phyloP scores from a whole-genome alignment of 2,888 invertebrate species.

The Tryphoninae sp. region DNA sequence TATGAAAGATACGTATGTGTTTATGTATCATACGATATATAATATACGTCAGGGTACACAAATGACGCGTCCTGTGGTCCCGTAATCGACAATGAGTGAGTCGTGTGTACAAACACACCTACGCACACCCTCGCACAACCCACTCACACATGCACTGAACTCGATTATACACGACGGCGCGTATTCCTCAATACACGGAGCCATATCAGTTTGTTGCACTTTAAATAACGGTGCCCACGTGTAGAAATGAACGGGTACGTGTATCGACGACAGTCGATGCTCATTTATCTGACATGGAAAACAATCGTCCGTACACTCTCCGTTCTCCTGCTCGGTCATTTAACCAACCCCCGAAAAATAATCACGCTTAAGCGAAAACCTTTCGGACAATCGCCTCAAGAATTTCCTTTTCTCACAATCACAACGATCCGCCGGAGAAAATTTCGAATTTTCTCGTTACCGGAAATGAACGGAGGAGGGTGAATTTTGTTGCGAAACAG shows the following conservation, averaged over 20 bases:
- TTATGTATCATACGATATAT: not conserved
- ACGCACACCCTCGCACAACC: not conserved
- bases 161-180: slow-evolving; percentile 19
- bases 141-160: slow-evolving; percentile 31
- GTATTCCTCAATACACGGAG: slow-evolving; percentile 17
- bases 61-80: slow-evolving; percentile 31
- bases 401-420: not conserved
- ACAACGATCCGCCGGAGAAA: not conserved
- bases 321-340: slow-evolving; percentile 3
- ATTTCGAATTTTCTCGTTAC: not conserved
- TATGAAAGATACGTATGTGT: too few relatives aligned
- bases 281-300: slow-evolving; percentile 25
- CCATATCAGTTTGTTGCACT: slow-evolving; percentile 46
- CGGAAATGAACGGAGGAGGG: not conserved
- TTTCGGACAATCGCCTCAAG: too few relatives aligned
- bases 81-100: slow-evolving; percentile 27
- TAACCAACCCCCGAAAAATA: not conserved
- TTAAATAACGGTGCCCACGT: slow-evolving; percentile 52
- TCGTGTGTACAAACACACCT: slow-evolving; percentile 11
- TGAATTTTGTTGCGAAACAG: not conserved
- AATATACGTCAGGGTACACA: slow-evolving; percentile 2
- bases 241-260: slow-evolving; percentile 16
- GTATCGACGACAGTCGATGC: not conserved
- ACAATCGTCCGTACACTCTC: slow-evolving; percentile 7
- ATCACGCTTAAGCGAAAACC: not conserved